A percentile compares a stretch with the other conserved stretches of the same genome.
phyloP scores from a whole-genome alignment of 2,797 vertebrate species.

The Rachycentron canadum region DNA sequence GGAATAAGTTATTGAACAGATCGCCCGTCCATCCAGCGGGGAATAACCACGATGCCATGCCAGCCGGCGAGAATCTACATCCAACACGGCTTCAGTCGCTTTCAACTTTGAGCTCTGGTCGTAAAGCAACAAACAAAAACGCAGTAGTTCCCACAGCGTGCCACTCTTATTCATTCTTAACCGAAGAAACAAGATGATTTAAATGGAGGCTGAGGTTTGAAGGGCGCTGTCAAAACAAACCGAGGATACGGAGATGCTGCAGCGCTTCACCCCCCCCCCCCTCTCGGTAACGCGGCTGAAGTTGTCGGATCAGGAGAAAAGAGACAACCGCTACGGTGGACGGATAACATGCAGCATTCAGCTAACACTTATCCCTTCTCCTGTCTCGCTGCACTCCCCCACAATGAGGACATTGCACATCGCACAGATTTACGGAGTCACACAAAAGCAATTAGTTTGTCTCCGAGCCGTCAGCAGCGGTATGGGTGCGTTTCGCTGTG shows the following conservation, averaged over 20 bases:
- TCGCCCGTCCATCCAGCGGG: slow-evolving; percentile 68
- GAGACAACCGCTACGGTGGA: slow-evolving; percentile 64
- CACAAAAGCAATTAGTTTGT: slow-evolving; percentile 86
- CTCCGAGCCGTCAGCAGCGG: slow-evolving; percentile 73
- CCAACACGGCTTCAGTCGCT: slow-evolving; percentile 62
- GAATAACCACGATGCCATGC: slow-evolving; percentile 50
- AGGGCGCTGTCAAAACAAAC: slow-evolving; percentile 76
- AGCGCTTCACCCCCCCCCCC: slow-evolving; percentile 58
- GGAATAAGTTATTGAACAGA: slow-evolving; percentile 63
- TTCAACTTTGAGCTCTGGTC: slow-evolving; percentile 80
- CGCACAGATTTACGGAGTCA: slow-evolving; percentile 78
- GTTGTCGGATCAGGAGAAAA: slow-evolving; percentile 71
- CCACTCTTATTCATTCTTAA: slow-evolving; percentile 66
- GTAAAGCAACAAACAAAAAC: slow-evolving; percentile 78
- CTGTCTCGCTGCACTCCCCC: slow-evolving; percentile 64
- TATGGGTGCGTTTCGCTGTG: slow-evolving; percentile 70
- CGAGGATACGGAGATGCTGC: slow-evolving; percentile 77
- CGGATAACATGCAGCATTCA: slow-evolving; percentile 74
- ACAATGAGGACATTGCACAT: slow-evolving; percentile 77
- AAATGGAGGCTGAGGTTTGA: slow-evolving; percentile 72
- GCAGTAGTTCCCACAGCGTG: slow-evolving; percentile 72
- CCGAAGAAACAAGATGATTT: slow-evolving; percentile 43
- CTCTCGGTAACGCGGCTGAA: slow-evolving; percentile 74
- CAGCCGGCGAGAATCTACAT: slow-evolving; percentile 61
- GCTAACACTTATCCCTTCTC: slow-evolving; percentile 58